phyloP scores from a whole-genome alignment of 2,797 vertebrate species.

The Hapalemur alaotrensis region DNA sequence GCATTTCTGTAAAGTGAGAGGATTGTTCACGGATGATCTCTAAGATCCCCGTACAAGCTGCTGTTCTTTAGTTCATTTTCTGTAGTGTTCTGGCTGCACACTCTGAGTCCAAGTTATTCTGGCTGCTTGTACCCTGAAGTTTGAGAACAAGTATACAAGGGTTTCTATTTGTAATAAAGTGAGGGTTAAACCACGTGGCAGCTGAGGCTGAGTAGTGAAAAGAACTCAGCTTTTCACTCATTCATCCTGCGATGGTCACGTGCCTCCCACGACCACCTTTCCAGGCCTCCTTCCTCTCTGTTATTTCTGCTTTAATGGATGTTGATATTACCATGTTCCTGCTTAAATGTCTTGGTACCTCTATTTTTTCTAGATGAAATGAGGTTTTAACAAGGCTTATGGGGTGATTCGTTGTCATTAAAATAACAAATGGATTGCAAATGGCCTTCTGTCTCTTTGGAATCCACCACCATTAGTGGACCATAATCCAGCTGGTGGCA shows the following conservation, averaged over 20 bases:
- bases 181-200: background rate
- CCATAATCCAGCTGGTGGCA: slow-evolving; percentile 84
- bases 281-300: slow-evolving; percentile 67
- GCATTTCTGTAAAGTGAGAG: background rate
- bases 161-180: background rate
- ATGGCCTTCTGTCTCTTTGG: slow-evolving; percentile 83
- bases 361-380: slow-evolving; percentile 83
- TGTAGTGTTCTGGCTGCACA: background rate
- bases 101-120: background rate
- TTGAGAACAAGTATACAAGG: background rate
- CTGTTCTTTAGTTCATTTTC: background rate
- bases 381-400: slow-evolving; percentile 86
- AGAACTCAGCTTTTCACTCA: slow-evolving; percentile 40
- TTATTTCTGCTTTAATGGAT: slow-evolving; percentile 82
- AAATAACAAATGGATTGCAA: slow-evolving; percentile 86
- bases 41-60: background rate
- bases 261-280: slow-evolving; percentile 57
- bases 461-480: slow-evolving; percentile 81
- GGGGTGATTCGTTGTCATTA: slow-evolving; percentile 83
- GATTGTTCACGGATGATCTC: background rate
- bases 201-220: slow-evolving; percentile 11
- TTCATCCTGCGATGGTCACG: slow-evolving; percentile 67
- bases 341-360: slow-evolving; percentile 83
- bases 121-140: background rate
- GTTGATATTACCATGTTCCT: slow-evolving; percentile 77